Evolutionary conservation across 2,888 invertebrate genomes (phyloP), one percentile per base, ranked within the genome.

Genomic region (Pogonocherus hispidulus): DNA sequence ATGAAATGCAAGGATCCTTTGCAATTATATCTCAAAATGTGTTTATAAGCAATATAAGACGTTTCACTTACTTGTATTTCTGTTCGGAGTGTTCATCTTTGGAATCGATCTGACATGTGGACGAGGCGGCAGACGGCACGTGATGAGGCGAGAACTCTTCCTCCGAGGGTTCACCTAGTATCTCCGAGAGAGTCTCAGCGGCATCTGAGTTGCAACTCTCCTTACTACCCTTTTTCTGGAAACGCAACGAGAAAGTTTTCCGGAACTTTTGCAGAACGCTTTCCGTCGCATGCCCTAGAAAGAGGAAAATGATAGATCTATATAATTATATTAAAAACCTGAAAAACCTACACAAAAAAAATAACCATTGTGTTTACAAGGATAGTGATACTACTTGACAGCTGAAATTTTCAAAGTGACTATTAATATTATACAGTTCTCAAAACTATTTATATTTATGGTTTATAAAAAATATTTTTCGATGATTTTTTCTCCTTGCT

Each of bases 211-310:
- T 78, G 75, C 82, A 83, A 70, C 85, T 85, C 67, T 87, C 87
- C 75, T 87, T 87, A 78, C 87, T 87, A 49, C 87, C 66, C 32
- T 66, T 65, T 54, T 66, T 62, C 55, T 89, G 87, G 81, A 90
- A 90, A 75, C 89, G 87, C 67, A 90, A 80, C 23, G 91, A 91
- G 80, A 92, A 90, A 70, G 91, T 91, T 81, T 92, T 92, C 68
- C 91, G 87, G 83, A 92, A 92, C 84, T 92, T 92, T 79, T 92
- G 91, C 73, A 92, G 84, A 41, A 92, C 91, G 81, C 91, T 90
- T 78, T 90, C 89, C 46, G 82, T 74, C 35, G 76, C 71, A 20
- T 72, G 69, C 3, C 76, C 82, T 81, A 77, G 56, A 76, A 75
- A 57, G 62, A 54, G 5, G 68, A 16, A 56, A 55, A 32, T 41